Evolutionary conservation across 2,888 invertebrate genomes (phyloP), one percentile per base, ranked within the genome.

Genomic region (Mesoligia furuncula): DNA sequence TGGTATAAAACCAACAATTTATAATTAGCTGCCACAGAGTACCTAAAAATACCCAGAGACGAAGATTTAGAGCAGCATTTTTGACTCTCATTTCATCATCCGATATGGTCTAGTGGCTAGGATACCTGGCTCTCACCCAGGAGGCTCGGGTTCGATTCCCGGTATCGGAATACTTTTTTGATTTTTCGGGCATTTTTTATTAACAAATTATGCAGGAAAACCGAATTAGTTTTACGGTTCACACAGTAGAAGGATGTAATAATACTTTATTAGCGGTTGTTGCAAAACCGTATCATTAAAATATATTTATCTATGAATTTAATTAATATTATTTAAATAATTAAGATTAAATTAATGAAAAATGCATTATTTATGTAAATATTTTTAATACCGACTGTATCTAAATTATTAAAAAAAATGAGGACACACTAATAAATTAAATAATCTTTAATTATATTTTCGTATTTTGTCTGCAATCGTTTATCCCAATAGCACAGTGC

Each of bases 121-220:
- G 97, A 97, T 97, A 97, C 97, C 97, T 97, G 97, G 97, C 97
- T 97, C 97, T 97, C 97, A 97, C 97, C 97, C 97, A 97, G 97
- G 97, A 97, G 97, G 97, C 96, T 96, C 97, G 97, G 97, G 97
- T 97, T 97, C 97, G 96, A 97, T 96, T 97, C 96, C 97, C 97
- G 97, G 92, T 92, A 92, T 91, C 91, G 92, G 91, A 91, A 91
- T 77, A 68, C 9, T 74, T 87, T 71, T 90, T 91, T 88, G 72
- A 0, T 61, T 67, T 77, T 75, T 67, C 20, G 17, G 0, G 27
- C 27, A 45, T 57, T 69, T 24, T 15, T 72, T 48, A 24, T 15
- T 51, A 68, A 73, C 3, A 24, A 54, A 66, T n/a, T n/a, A n/a
- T 85, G 31, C 65, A n/a, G 59, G 39, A 54, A 75, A 85, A 68